These are phyloP conservation scores for Gandaritis pyraliata DNA, from an alignment of 2,888 invertebrate species.

Conservation along the genomic window DNA sequence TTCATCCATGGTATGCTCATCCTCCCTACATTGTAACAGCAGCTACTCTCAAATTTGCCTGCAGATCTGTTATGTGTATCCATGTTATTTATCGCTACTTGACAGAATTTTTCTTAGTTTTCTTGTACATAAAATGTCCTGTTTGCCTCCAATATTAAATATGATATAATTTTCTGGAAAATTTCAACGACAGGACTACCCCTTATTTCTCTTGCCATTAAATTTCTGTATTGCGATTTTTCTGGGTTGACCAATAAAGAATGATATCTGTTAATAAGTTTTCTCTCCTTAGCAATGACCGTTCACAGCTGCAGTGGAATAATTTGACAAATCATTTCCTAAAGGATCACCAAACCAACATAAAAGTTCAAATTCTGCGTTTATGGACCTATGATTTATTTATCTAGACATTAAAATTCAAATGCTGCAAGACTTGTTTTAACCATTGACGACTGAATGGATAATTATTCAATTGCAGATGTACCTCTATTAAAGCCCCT, in stretches of 20 bases:
- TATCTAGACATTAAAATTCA: slow-evolving; percentile 60
- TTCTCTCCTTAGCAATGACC: slow-evolving; percentile 76
- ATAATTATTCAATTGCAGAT: slow-evolving; percentile 83
- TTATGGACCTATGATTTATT: slow-evolving; percentile 69
- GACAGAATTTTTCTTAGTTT: slow-evolving; percentile 15
- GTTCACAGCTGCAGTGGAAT: slow-evolving; percentile 83
- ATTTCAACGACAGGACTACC: slow-evolving; percentile 75
- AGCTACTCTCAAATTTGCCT: slow-evolving; percentile 9
- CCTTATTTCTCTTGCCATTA: slow-evolving; percentile 80
- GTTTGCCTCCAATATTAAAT: slow-evolving; percentile 36
- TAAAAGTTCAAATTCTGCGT: slow-evolving; percentile 59
- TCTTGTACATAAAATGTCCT: slow-evolving; percentile 28
- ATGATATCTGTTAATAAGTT: slow-evolving; percentile 62
- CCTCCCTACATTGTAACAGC: slow-evolving; percentile 9
- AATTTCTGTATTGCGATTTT: slow-evolving; percentile 52
- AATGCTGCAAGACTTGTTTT: slow-evolving; percentile 83
- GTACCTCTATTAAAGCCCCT: slow-evolving; percentile 61
- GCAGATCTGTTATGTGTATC: slow-evolving; percentile 18
- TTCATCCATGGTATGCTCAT: not conserved
- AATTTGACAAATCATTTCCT: slow-evolving; percentile 65
- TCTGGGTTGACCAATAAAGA: slow-evolving; percentile 47
- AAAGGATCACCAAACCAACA: slow-evolving; percentile 74
- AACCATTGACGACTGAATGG: slow-evolving; percentile 81
- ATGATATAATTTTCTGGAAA: slow-evolving; percentile 68
- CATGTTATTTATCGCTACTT: slow-evolving; percentile 11